Base-by-base conservation (phyloP, 2,888 invertebrate species). In the Tenthredo distinguenda region DNA sequence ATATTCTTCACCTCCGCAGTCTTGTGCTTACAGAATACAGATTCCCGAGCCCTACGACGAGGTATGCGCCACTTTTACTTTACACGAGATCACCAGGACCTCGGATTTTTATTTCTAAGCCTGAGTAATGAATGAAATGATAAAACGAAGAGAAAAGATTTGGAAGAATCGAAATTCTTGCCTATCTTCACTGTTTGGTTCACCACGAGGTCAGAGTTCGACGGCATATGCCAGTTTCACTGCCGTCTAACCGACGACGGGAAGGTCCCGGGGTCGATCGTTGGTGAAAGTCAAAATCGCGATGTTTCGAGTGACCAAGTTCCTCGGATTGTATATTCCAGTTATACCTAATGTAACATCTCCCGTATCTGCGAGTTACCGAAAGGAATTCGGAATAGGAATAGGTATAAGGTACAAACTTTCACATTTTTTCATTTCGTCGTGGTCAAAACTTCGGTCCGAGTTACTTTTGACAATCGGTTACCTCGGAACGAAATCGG, bases 201-300 rank as follows among this genome's bases (percentile, higher is more conserved):
- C 21, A 10, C 9, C 12, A 62, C 47, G 83, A 47, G 83, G 71
- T 83, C 83, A 83, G 21, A 71, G 83, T 71, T 83, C 71, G 68
- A 47, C 34, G 68, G 47, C 68, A 71, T 83, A 68, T 83, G 83
- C 83, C 71, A 47, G 83, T 83, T 83, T 83, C 83, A 68, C 83
- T 71, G 68, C 68, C 83, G 43, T 47, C 47, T 83, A 68, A 83
- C 47, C 47, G 71, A 83, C 71, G 83, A 71, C 68, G 65, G 68
- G 18, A 83, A 71, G 83, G 65, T 71, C 71, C 15, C 68, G 83
- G 68, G 83, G 83, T 83, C 83, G 83, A 68, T 83, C 68, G 4
- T 68, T 31, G 68, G 83, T 83, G 83, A 83, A 83, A 83, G 83
- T 83, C 68, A 83, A 65, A 65, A 68, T 65, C 47, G 47, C 58